phyloP scores from a whole-genome alignment of 1,140 invertebrate genomes.

The Octopus bimaculoides region DNA sequence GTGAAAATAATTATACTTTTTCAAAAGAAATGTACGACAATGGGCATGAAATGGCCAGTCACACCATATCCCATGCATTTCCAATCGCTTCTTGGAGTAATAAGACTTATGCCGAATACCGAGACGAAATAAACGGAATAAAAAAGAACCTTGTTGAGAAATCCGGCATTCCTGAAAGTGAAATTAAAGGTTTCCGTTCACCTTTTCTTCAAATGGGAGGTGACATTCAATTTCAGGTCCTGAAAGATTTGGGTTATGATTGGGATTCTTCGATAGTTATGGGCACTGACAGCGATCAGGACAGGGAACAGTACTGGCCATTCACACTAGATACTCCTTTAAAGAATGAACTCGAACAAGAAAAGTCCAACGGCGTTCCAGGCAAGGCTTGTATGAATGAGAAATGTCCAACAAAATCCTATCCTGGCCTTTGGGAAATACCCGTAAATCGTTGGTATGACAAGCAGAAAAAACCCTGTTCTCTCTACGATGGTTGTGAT shows the following conservation, averaged over 20 bases:
- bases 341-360: background rate
- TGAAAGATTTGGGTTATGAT: constrained; percentile 29
- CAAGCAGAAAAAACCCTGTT: constrained; percentile 89
- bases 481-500: constrained; percentile 90
- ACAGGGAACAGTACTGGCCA: constrained; percentile 23
- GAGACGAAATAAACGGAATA: constrained; percentile 95
- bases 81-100: constrained; percentile 18
- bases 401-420: constrained; percentile 32
- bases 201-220: constrained; percentile 59
- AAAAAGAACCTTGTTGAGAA: constrained; percentile 89
- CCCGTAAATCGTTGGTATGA: constrained; percentile 61
- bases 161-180: constrained; percentile 72
- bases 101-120: constrained; percentile 76
- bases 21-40: constrained; percentile 90
- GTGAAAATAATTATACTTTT: constrained; percentile 97
- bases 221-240: constrained; percentile 68
- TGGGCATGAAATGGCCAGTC: constrained; percentile 94
- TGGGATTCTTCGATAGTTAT: constrained; percentile 41
- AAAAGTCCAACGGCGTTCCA: constrained; percentile 66
- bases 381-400: constrained; percentile 57
- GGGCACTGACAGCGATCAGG: background rate
- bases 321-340: constrained; percentile 57
- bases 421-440: constrained; percentile 38
- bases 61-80: constrained; percentile 75
- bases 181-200: constrained; percentile 87